Evolutionary conservation across 1,140 invertebrate species (phyloP), one percentile per base, ranked within the genome.

Genomic region (Drusus annulatus): DNA sequence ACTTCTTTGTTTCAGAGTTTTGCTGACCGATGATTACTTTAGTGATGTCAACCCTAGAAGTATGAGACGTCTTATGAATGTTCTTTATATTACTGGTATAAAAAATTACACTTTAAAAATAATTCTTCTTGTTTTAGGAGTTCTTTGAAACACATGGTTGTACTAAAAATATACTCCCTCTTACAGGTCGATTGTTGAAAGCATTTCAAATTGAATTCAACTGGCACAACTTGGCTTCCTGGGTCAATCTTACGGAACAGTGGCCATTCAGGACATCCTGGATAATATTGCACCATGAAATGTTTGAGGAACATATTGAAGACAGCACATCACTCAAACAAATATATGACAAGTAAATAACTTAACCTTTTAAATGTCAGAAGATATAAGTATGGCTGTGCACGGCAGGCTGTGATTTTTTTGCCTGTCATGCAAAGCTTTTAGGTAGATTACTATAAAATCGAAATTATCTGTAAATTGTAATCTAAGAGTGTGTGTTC

Each of bases 191-290:
- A 58, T 91, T 99, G 79, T 89, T 99, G 80, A 97, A 99, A 92
- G 97, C 98, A 84, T 99, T 99, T 91, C 97, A 98, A 89, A 97
- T 99, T 81, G 98, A 99, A 86, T 99, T 99, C 88, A 98, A 98
- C 88, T 99, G 98, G 98, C 97, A 98, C 88, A 95, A 98, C 83
- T 90, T 99, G 81, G 96, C 97, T 69, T 96, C 96, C 71, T 99
- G 98, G 98, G 96, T 99, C 63, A 99, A 99, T 87, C 94, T 99
- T 45, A 98, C 98, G 0, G 98, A 99, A 88, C 98, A 99, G 87
- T 99, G 98, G 98, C 98, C 98, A 0, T 97, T 98, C 87, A 91
- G 98, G 76, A 97, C 97, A 13, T 98, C 97, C 16, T 99, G 98
- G 97, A 95, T 99, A 81, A 98, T 99, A 76, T 92, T 98, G 81